phyloP scores from a whole-genome alignment of 2,888 invertebrate species.

The Pyrrhia umbra region DNA sequence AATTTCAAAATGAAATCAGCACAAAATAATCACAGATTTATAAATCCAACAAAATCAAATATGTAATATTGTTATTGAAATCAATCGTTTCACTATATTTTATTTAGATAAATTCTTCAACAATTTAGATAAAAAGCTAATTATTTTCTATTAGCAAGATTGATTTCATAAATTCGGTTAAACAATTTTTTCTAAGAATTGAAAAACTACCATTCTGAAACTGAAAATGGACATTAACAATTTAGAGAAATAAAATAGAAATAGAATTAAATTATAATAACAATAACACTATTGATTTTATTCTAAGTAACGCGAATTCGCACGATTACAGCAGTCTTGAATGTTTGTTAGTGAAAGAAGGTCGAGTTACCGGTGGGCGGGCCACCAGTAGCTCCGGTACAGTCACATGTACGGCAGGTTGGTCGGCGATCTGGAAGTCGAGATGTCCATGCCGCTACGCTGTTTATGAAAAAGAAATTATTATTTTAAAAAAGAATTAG shows the following conservation, averaged over 20 bases:
- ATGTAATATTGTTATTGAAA: neutral
- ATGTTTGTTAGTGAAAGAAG: slow-evolving; percentile 17
- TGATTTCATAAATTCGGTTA: neutral
- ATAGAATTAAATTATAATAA: slow-evolving; percentile 12
- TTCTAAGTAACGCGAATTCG: slow-evolving; percentile 11
- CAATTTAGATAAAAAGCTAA: neutral
- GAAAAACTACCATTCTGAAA: slow-evolving; percentile 23
- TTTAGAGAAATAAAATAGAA: slow-evolving; percentile 1
- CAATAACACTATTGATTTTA: slow-evolving; percentile 41
- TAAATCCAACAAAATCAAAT: slow-evolving; percentile 3
- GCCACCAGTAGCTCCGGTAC: slow-evolving; percentile 75
- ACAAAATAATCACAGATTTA: slow-evolving; percentile 1
- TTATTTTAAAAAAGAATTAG: too few species aligned
- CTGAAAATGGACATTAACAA: slow-evolving; percentile 6
- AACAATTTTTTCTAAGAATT: neutral
- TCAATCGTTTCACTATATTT: neutral
- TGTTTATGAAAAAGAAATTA: slow-evolving; percentile 56
- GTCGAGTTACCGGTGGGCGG: slow-evolving; percentile 69
- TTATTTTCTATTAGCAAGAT: neutral
- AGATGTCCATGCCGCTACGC: slow-evolving; percentile 69
- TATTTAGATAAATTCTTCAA: neutral
- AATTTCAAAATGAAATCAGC: slow-evolving; percentile 1
- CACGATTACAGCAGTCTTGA: slow-evolving; percentile 49
- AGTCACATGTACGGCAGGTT: slow-evolving; percentile 88
- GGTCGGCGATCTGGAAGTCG: slow-evolving; percentile 72